These are phyloP conservation scores for Acanthopleura granulata DNA, from an alignment of 2,888 invertebrate genomes.

Conservation along the genomic window DNA sequence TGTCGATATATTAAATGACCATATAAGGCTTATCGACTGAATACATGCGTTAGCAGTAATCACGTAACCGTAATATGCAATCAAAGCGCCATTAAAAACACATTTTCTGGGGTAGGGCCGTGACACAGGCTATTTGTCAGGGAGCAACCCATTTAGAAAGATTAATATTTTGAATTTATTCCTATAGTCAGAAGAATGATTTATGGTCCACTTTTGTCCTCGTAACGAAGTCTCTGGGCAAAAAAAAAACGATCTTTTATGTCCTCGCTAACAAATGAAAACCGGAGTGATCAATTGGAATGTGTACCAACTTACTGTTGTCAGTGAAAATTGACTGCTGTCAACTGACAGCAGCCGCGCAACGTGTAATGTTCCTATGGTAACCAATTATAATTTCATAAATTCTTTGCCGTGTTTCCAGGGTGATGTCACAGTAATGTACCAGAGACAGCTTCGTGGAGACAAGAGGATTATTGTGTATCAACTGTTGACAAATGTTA, in stretches of 20 bases:
- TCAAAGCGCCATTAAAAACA: slow-evolving; percentile 10
- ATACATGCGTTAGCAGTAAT: slow-evolving; percentile 6
- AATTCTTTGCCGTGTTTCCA: background rate
- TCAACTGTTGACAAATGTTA: no score
- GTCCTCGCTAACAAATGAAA: background rate
- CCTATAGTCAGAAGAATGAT: slow-evolving; percentile 1
- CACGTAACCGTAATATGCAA: slow-evolving; percentile 19
- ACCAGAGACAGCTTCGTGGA: no score
- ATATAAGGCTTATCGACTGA: slow-evolving; percentile 11
- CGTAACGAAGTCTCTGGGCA: background rate
- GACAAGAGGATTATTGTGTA: no score
- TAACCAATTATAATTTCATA: slow-evolving; percentile 8
- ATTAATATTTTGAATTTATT: slow-evolving; percentile 16
- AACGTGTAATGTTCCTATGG: background rate
- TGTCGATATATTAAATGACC: background rate
- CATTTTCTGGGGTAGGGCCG: background rate
- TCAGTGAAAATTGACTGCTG: slow-evolving; percentile 10
- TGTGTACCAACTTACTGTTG: background rate
- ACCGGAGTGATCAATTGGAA: background rate
- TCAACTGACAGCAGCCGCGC: background rate
- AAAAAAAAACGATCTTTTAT: background rate
- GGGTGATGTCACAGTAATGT: no score
- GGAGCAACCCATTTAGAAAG: slow-evolving; percentile 18
- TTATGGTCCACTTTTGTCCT: background rate
- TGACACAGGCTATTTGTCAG: background rate